phyloP scores from a whole-genome alignment of 2,113 vertebrate species.

The Crotalus viridis region DNA sequence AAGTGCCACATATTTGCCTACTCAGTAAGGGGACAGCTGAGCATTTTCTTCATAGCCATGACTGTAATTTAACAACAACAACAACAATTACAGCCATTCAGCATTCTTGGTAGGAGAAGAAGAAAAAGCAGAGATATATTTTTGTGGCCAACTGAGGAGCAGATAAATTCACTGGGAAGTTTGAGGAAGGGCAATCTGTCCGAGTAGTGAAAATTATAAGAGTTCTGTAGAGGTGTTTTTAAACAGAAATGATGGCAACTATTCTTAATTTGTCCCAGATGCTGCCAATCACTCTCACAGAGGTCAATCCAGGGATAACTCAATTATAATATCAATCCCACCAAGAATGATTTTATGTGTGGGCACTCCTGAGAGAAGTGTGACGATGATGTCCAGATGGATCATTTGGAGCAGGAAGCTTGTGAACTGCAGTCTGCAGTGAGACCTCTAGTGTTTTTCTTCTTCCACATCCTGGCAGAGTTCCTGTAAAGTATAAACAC shows the following conservation, averaged over 20 bases:
- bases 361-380: not conserved
- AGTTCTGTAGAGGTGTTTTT: not conserved
- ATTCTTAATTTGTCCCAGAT: not conserved
- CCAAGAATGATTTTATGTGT: not conserved
- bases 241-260: not conserved
- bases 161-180: not conserved
- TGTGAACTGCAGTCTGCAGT: constrained; percentile 66
- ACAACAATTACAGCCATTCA: too few relatives aligned
- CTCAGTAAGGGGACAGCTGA: not conserved
- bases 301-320: not conserved
- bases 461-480: constrained; percentile 73
- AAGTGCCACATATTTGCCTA: not conserved
- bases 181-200: not conserved
- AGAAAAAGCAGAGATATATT: not conserved
- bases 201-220: not conserved
- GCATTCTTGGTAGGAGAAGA: not conserved
- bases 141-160: not conserved
- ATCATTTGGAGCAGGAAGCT: constrained; percentile 65
- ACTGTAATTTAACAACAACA: not conserved
- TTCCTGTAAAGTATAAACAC: constrained; percentile 78
- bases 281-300: not conserved
- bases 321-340: not conserved
- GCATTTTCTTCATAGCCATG: not conserved
- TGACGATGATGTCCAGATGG: not conserved
- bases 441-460: constrained; percentile 77